phyloP scores from a whole-genome alignment of 2,888 invertebrate species.

The Xestia ashworthii region DNA sequence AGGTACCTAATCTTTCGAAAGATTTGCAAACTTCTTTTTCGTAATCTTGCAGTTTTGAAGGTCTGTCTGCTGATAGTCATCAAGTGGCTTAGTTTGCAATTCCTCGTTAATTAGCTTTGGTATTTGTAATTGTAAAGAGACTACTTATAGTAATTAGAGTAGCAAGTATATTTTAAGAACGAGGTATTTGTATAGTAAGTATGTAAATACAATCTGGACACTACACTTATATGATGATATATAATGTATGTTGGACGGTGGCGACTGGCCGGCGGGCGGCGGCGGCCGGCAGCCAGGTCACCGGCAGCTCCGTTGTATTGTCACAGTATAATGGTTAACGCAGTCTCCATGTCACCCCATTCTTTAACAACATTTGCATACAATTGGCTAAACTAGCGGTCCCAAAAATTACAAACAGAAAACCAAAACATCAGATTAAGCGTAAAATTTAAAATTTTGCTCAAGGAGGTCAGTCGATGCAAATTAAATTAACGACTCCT shows the following conservation, averaged over 20 bases:
- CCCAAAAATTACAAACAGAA: slow-evolving; percentile 72
- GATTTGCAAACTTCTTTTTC: neutral
- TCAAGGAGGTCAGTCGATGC: slow-evolving; percentile 69
- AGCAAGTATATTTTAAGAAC: slow-evolving; percentile 22
- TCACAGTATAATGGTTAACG: slow-evolving; percentile 69
- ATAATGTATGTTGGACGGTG: slow-evolving; percentile 3
- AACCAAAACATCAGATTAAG: slow-evolving; percentile 67
- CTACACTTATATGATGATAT: neutral
- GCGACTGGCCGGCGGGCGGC: slow-evolving; percentile 15
- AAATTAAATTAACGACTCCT: slow-evolving; percentile 73
- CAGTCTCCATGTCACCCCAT: slow-evolving; percentile 67
- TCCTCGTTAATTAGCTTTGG: slow-evolving; percentile 16
- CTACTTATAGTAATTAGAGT: slow-evolving; percentile 4
- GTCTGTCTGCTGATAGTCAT: slow-evolving; percentile 12
- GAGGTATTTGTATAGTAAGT: slow-evolving; percentile 18
- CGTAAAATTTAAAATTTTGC: slow-evolving; percentile 63
- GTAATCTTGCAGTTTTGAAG: slow-evolving; percentile 17
- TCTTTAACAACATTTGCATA: slow-evolving; percentile 77
- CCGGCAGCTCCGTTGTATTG: slow-evolving; percentile 50
- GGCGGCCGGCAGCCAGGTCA: slow-evolving; percentile 28
- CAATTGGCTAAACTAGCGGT: slow-evolving; percentile 76
- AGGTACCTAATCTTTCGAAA: slow-evolving; percentile 29
- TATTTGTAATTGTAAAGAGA: slow-evolving; percentile 13
- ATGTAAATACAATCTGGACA: slow-evolving; percentile 21
- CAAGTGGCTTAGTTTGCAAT: neutral